A percentile compares a stretch with the other conserved stretches of the same genome.
phyloP scores from a whole-genome alignment of 2,113 vertebrate genomes.

The Oncorhynchus masou region DNA sequence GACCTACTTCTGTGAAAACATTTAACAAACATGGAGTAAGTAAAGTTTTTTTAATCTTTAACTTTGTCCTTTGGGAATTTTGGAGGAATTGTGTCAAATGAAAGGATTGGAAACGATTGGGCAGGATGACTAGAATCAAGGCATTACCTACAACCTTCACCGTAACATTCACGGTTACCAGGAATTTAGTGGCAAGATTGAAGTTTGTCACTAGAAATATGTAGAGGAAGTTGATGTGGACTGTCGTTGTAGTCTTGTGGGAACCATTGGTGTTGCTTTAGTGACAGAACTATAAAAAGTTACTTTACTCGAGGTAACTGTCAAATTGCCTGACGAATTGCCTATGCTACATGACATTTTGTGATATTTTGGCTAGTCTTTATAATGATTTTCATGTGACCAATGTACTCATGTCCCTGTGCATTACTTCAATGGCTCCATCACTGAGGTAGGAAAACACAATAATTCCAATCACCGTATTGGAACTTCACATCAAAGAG shows the following conservation, averaged over 20 bases:
- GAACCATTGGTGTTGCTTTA: not conserved
- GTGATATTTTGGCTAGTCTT: slow-evolving; percentile 8
- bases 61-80: not conserved
- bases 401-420: not conserved
- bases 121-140: slow-evolving; percentile 23
- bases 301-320: slow-evolving; percentile 5
- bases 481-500: not conserved
- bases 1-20: not conserved
- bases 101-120: slow-evolving; percentile 30
- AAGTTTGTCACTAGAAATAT: slow-evolving; percentile 12
- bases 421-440: not conserved
- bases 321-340: slow-evolving; percentile 4
- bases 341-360: not conserved
- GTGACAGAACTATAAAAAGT: too few relatives aligned
- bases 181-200: slow-evolving; percentile 26
- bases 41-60: not conserved
- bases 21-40: not conserved
- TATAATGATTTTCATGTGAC: not conserved
- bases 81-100: slow-evolving; percentile 17
- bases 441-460: not conserved
- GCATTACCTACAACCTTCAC: slow-evolving; percentile 23
- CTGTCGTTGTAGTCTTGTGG: not conserved
- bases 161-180: slow-evolving; percentile 31
- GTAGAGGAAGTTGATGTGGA: slow-evolving; percentile 27
- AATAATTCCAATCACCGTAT: too few relatives aligned